These are phyloP conservation scores for Drosophila greeni DNA, from an alignment of 2,888 invertebrate species.

Conservation along the genomic window DNA sequence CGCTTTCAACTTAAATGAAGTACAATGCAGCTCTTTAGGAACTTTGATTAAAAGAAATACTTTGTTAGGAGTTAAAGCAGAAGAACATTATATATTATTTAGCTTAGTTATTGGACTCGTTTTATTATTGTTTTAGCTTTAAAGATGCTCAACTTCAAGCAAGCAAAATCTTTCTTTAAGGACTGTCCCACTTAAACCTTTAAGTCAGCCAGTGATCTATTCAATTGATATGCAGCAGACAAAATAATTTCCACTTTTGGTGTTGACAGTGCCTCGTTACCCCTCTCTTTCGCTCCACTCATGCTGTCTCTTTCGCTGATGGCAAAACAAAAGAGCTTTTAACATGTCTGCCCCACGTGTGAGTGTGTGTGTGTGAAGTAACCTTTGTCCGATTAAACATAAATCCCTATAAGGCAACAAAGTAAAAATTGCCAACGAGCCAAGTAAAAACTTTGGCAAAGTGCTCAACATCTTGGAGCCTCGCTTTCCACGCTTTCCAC, in stretches of 20 bases:
- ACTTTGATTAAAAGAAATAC: background rate
- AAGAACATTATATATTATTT: background rate
- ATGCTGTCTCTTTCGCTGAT: slow-evolving; percentile 4
- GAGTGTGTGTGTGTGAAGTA: slow-evolving; percentile 49
- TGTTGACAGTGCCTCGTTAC: slow-evolving; percentile 21
- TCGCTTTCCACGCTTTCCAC: slow-evolving; percentile 1
- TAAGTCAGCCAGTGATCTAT: background rate
- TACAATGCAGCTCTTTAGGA: too few species aligned
- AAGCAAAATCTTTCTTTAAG: background rate
- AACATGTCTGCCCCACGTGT: slow-evolving; percentile 32
- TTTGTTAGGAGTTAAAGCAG: background rate
- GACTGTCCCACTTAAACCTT: background rate
- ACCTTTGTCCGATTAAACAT: slow-evolving; percentile 74
- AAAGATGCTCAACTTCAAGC: too few species aligned
- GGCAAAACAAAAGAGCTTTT: slow-evolving; percentile 63
- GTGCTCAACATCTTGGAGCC: slow-evolving; percentile 60
- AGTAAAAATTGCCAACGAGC: slow-evolving; percentile 72
- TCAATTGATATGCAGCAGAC: slow-evolving; percentile 5
- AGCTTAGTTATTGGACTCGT: background rate
- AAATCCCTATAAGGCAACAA: slow-evolving; percentile 73
- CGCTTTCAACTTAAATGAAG: background rate
- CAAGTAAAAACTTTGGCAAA: slow-evolving; percentile 70
- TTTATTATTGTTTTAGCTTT: background rate
- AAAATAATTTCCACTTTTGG: slow-evolving; percentile 42
- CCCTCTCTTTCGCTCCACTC: background rate